A percentile compares a stretch with the other conserved stretches of the same genome.
These are phyloP conservation scores for Cossypha niveicapilla DNA, from an alignment of 2,797 vertebrate genomes.

Conservation along the genomic window DNA sequence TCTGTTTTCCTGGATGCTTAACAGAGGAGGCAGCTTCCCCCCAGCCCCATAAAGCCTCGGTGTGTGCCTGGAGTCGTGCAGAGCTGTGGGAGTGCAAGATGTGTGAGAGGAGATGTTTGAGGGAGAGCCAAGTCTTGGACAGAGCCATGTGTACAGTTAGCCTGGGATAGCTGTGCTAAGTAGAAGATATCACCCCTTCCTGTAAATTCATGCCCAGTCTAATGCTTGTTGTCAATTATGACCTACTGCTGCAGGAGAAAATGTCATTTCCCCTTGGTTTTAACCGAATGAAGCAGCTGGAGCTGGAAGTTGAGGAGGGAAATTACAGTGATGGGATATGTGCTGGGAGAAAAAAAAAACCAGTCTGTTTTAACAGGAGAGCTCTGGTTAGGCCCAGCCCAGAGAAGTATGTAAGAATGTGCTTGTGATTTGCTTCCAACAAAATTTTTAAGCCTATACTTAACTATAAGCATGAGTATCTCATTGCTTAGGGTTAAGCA, in stretches of 20 bases:
- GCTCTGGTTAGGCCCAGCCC: slow-evolving; percentile 30
- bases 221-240: background rate
- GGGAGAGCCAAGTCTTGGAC: background rate
- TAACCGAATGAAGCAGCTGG: background rate
- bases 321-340: background rate
- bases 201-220: background rate
- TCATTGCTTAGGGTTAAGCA: slow-evolving; percentile 57
- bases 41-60: background rate
- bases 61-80: background rate
- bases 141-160: background rate
- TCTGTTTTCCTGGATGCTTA: background rate
- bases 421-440: slow-evolving; percentile 62
- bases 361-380: slow-evolving; percentile 4
- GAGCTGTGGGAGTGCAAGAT: background rate
- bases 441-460: slow-evolving; percentile 35
- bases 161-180: background rate
- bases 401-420: slow-evolving; percentile 54
- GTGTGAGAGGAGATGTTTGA: background rate
- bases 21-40: background rate
- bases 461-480: slow-evolving; percentile 31
- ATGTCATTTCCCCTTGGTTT: slow-evolving; percentile 4
- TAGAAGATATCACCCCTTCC: background rate
- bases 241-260: background rate
- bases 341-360: background rate
- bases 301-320: background rate